phyloP scores from a whole-genome alignment of 2,113 vertebrate species.

The Mungos mungo region DNA sequence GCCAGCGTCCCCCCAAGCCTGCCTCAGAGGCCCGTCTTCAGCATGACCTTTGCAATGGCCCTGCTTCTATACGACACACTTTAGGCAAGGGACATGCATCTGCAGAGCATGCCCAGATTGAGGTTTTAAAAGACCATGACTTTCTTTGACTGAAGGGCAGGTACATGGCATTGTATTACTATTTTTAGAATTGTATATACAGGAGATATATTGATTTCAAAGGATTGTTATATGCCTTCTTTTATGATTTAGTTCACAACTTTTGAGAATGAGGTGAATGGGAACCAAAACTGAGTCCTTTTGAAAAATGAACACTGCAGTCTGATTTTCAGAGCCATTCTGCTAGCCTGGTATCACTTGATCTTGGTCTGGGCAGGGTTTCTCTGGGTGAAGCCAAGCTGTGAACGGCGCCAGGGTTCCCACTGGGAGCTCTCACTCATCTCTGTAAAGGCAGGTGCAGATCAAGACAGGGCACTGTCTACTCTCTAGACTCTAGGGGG shows the following conservation, averaged over 20 bases:
- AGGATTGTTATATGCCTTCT: neutral
- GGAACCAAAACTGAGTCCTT: neutral
- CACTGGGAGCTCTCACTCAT: rapidly evolving
- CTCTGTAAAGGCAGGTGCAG: neutral
- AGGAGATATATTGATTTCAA: neutral
- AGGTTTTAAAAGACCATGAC: neutral
- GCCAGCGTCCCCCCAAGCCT: neutral
- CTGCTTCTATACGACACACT: neutral
- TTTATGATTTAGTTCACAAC: neutral
- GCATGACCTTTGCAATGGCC: neutral
- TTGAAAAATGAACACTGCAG: neutral
- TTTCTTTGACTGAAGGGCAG: neutral
- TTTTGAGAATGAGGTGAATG: neutral
- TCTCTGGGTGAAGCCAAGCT: neutral
- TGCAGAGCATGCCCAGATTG: neutral
- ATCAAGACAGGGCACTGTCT: rapidly evolving
- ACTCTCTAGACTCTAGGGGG: neutral
- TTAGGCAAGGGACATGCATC: neutral
- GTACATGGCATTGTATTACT: neutral
- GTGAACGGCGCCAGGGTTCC: rapidly evolving
- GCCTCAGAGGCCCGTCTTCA: neutral
- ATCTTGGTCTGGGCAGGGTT: neutral
- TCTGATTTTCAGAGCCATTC: neutral
- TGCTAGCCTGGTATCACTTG: neutral
- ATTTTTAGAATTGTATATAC: neutral